Evolutionary conservation across 2,888 invertebrate species (phyloP), one percentile per base, ranked within the genome.

Genomic region (Salticus scenicus): DNA sequence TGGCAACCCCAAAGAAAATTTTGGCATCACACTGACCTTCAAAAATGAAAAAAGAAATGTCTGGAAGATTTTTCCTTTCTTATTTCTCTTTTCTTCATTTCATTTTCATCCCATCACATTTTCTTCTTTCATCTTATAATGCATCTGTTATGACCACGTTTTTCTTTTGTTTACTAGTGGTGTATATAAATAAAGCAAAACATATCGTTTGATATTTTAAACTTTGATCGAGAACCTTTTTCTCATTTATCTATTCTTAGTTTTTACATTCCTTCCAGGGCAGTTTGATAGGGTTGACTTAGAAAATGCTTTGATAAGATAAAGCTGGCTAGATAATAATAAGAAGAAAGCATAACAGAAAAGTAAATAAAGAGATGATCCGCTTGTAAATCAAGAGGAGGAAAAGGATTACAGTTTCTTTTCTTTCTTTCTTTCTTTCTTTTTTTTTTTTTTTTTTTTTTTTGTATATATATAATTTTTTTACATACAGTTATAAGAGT

Each of bases 1-100:
- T 17, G 66, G 47, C 47, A 71, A 47, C 71, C 42, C 27, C n/a
- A 12, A 64, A 17, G 57, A 57, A 64, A 73, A 33, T 30, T 57
- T 31, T 30, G n/a, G 1, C 28, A 33, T 33, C 33, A 27, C 10
- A n/a, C 75, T 75, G 66, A 66, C 75, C 75, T 75, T 66, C 75
- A 75, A 66, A 66, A 20, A 28, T 5, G 12, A 27, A 51, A 30
- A 51, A 51, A 51, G 51, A 7, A 7, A 7, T 20, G 7, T 51
- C 51, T 8, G 7, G 7, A 20, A 20, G n/a, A 51, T 51, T 20
- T 20, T 17, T 1, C 51, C 24, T 17, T 51, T 51, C 51, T 17
- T 14, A 7, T 14, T 7, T 51, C 51, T 51, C n/a, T 51, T 51
- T 4, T 20, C 51, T 14, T 51, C 24, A 7, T 20, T n/a, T 51